These are phyloP conservation scores for Adoxophyes honmai DNA, from an alignment of 1,140 invertebrate genomes.

Conservation along the genomic window DNA sequence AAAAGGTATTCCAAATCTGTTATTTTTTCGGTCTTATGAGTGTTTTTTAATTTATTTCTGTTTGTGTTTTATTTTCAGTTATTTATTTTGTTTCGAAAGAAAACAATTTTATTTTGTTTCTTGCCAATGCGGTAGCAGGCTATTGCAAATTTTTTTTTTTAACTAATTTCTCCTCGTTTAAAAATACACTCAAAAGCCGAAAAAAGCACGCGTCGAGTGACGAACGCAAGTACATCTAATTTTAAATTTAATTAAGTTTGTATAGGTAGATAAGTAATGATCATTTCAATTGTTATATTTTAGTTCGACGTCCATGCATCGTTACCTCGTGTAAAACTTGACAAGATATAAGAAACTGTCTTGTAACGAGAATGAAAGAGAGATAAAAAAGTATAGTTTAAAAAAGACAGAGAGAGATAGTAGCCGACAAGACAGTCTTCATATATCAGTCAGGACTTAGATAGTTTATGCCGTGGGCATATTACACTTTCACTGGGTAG, in stretches of 20 bases:
- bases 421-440: too few species aligned
- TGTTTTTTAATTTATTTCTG: too few species aligned
- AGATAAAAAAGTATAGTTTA: too few species aligned
- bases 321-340: conserved; percentile 33
- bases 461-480: conserved; percentile 24
- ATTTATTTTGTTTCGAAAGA: too few species aligned
- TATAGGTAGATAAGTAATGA: neutral
- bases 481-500: neutral
- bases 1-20: neutral
- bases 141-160: too few species aligned
- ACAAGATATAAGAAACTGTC: too few species aligned
- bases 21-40: neutral
- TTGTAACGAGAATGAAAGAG: too few species aligned
- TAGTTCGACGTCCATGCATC: conserved; percentile 18
- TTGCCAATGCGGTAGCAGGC: too few species aligned
- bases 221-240: conserved; percentile 1
- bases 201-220: neutral
- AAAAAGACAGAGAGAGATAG: too few species aligned
- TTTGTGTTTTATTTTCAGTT: too few species aligned
- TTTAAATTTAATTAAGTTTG: neutral
- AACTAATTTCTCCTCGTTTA: conserved; percentile 26
- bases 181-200: neutral
- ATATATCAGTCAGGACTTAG: neutral
- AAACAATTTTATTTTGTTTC: too few species aligned
- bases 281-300: conserved; percentile 6